Percentiles rank a stretch among this genome's conserved stretches.
phyloP scores from a whole-genome alignment of 2,888 invertebrate species.

The Polyommatus icarus region DNA sequence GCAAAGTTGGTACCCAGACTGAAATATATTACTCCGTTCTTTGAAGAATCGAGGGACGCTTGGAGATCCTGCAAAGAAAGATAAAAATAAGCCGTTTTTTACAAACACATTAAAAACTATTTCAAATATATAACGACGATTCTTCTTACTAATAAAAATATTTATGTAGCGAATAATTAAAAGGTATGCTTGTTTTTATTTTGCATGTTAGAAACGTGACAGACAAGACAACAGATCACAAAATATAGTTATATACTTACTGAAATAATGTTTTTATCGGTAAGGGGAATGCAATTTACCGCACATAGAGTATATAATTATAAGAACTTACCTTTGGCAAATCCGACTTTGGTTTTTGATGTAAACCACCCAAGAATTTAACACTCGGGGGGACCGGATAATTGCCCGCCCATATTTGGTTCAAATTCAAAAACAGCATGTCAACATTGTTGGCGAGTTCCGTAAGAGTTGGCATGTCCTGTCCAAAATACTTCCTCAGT shows the following conservation, averaged over 20 bases:
- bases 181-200: no score
- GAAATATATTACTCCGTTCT: slow-evolving; percentile 53
- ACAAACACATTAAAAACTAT: no score
- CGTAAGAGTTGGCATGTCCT: slow-evolving; percentile 39
- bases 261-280: no score
- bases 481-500: slow-evolving; percentile 42
- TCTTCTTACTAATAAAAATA: no score
- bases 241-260: no score
- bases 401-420: slow-evolving; percentile 52
- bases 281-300: not conserved
- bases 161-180: no score
- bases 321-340: slow-evolving; percentile 59
- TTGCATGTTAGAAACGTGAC: no score
- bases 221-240: no score
- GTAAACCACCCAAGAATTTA: slow-evolving; percentile 58
- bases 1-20: slow-evolving; percentile 55
- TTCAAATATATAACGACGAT: no score
- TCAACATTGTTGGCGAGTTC: slow-evolving; percentile 48
- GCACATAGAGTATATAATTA: no score
- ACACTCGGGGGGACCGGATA: slow-evolving; percentile 59
- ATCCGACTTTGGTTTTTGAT: slow-evolving; percentile 49
- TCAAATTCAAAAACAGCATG: slow-evolving; percentile 58
- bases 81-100: not conserved
- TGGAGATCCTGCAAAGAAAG: slow-evolving; percentile 50
- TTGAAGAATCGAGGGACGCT: slow-evolving; percentile 50